These are phyloP conservation scores for Synodontis membranacea DNA, from an alignment of 2,113 vertebrate species.

Conservation along the genomic window DNA sequence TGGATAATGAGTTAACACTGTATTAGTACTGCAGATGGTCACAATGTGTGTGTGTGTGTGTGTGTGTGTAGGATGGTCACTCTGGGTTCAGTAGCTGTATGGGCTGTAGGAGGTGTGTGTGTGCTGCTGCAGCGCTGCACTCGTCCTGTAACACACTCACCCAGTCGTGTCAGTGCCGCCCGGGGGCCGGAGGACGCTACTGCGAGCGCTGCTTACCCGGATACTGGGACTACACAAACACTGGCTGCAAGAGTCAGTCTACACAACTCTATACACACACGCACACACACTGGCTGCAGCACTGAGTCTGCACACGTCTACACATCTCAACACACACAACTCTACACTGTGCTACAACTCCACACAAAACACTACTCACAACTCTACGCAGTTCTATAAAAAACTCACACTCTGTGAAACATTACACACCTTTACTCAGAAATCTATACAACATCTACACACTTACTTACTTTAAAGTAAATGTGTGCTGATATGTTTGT, in stretches of 20 bases:
- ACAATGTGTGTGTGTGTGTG: constrained; percentile 32
- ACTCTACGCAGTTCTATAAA: no score
- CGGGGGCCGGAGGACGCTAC: constrained; percentile 75
- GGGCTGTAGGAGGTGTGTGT: constrained; percentile 78
- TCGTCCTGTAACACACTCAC: constrained; percentile 75
- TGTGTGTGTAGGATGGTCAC: constrained; percentile 71
- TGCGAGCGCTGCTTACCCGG: constrained; percentile 78
- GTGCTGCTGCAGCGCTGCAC: constrained; percentile 69
- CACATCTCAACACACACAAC: neutral
- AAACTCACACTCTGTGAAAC: neutral
- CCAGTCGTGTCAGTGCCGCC: constrained; percentile 74
- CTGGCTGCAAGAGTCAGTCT: constrained; percentile 78
- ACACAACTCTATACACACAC: neutral
- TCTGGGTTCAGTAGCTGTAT: constrained; percentile 77
- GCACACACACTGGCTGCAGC: neutral
- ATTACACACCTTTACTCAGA: neutral
- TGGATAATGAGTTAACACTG: neutral
- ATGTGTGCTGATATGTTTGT: neutral
- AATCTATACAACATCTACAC: constrained; percentile 30
- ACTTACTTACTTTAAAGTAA: neutral
- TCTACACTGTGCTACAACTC: no score
- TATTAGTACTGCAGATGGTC: neutral
- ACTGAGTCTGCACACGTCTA: neutral
- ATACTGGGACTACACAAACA: constrained; percentile 74
- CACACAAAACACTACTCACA: no score